Percentiles rank a stretch among this genome's conserved stretches.
Evolutionary conservation across 2,888 invertebrate genomes (phyloP).

Genomic region (Yponomeuta malinellus): DNA sequence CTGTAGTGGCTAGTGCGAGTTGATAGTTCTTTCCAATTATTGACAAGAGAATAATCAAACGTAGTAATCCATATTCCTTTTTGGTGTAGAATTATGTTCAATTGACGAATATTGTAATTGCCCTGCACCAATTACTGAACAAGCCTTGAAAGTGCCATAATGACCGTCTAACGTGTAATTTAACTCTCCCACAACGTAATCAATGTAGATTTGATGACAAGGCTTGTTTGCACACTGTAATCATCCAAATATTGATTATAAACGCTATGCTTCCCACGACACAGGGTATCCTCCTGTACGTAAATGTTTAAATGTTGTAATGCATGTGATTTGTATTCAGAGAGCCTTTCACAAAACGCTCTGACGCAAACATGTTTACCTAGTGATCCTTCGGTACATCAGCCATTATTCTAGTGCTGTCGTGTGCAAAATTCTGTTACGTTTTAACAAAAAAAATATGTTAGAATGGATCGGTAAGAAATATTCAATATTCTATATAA

Average conservation of each 20-base stretch:
- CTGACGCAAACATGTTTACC: conserved; percentile 56
- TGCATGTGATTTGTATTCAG: background rate
- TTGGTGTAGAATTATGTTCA: background rate
- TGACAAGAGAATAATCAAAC: too few species aligned
- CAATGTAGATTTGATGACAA: conserved; percentile 2
- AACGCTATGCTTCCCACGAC: background rate
- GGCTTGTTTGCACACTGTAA: background rate
- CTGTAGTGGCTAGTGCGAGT: too few species aligned
- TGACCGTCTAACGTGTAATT: background rate
- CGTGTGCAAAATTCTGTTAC: too few species aligned
- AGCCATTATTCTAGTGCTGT: background rate
- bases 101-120: background rate
- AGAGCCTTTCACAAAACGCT: background rate
- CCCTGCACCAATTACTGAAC: background rate
- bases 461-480: too few species aligned
- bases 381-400: background rate
- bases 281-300: too few species aligned
- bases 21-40: too few species aligned
- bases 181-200: background rate
- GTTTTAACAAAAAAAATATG: too few species aligned
- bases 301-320: background rate
- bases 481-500: too few species aligned
- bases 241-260: background rate
- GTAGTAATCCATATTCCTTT: background rate
- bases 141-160: background rate